These are phyloP conservation scores for Phenganax stokvisi DNA, from an alignment of 92 coral and sea anemone species.

Conservation along the genomic window DNA sequence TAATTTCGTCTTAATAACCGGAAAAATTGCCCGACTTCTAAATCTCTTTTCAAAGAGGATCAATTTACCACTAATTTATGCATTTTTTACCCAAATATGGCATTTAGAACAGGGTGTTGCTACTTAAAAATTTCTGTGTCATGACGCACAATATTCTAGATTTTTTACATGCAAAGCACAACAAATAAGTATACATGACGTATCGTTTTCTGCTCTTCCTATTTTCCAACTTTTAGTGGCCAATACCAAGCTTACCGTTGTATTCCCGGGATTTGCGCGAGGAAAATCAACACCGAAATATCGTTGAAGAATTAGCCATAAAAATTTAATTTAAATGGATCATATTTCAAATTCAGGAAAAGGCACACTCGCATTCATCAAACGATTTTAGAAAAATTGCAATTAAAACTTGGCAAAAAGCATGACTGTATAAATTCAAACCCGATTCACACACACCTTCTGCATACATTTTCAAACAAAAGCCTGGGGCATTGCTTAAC, in stretches of 20 bases:
- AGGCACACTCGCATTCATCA: too few relatives aligned
- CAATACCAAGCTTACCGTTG: background rate
- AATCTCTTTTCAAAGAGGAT: background rate
- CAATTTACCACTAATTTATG: slow-evolving; percentile 15
- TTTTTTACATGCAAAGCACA: too few relatives aligned
- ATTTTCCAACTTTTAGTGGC: background rate
- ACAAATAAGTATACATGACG: background rate
- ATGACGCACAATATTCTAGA: background rate
- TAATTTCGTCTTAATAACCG: slow-evolving; percentile 32
- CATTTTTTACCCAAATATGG: slow-evolving; percentile 32
- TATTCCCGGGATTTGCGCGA: background rate
- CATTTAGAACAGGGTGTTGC: slow-evolving; percentile 8
- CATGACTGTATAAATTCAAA: background rate
- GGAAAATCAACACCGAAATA: background rate
- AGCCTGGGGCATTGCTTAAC: background rate
- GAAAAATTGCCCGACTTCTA: slow-evolving; percentile 19
- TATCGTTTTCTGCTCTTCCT: background rate
- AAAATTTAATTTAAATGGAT: too few relatives aligned
- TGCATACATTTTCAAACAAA: too few relatives aligned
- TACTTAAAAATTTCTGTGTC: background rate
- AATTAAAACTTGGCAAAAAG: too few relatives aligned
- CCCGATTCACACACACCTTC: background rate
- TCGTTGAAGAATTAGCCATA: too few relatives aligned
- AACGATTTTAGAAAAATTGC: too few relatives aligned
- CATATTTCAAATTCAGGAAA: too few relatives aligned